A percentile compares a stretch with the other conserved stretches of the same genome.
These are phyloP conservation scores for Eucidaris tribuloides DNA, from an alignment of 35 echinoderm and acorn worm species.

Conservation along the genomic window DNA sequence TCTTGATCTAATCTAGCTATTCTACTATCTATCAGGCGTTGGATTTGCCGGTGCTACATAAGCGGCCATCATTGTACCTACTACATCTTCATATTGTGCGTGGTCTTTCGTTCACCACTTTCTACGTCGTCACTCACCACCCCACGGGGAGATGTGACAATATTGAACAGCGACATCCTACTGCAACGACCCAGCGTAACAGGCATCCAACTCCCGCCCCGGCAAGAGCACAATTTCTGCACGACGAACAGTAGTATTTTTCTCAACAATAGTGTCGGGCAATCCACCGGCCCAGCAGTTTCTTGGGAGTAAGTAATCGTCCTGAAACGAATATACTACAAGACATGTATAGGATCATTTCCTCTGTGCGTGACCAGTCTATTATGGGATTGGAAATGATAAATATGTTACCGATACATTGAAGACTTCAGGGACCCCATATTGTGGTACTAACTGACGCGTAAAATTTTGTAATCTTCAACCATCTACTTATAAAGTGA, in stretches of 20 bases:
- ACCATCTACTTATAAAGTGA: too few species aligned
- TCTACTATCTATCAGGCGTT: too few species aligned
- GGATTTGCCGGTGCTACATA: slow-evolving; percentile 65
- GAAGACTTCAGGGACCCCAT: too few species aligned
- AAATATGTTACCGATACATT: too few species aligned
- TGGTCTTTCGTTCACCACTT: slow-evolving; percentile 78
- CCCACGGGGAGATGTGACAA: slow-evolving; percentile 58
- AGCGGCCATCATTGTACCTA: slow-evolving; percentile 66
- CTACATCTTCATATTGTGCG: slow-evolving; percentile 72
- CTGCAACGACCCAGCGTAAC: slow-evolving; percentile 60
- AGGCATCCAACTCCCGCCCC: slow-evolving; percentile 14
- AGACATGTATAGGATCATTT: too few species aligned
- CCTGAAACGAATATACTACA: too few species aligned
- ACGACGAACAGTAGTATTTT: slow-evolving; percentile 44
- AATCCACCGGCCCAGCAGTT: slow-evolving; percentile 83
- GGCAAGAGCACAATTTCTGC: slow-evolving; percentile 36
- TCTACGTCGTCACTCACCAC: slow-evolving; percentile 29
- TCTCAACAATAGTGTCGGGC: too few species aligned
- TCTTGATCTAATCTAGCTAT: too few species aligned
- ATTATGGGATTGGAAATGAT: too few species aligned
- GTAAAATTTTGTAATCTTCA: too few species aligned
- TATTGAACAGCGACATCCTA: slow-evolving; percentile 55
- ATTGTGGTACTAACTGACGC: too few species aligned
- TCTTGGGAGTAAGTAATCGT: slow-evolving; percentile 99
- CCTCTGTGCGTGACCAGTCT: too few species aligned